phyloP scores from a whole-genome alignment of 1,140 invertebrate genomes.

The Scaptomyza graminum region DNA sequence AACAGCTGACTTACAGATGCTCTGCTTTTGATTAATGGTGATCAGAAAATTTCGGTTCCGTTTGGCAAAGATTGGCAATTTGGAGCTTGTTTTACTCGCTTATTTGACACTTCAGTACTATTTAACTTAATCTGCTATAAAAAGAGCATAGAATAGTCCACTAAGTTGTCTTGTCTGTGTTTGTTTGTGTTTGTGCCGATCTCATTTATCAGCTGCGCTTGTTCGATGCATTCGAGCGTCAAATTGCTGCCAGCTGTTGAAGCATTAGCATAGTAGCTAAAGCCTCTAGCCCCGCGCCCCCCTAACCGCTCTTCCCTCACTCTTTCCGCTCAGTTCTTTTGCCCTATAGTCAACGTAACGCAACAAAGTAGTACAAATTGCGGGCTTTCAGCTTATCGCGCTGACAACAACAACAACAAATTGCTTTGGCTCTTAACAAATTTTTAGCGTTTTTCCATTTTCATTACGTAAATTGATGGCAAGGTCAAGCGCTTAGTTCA shows the following conservation, averaged over 20 bases:
- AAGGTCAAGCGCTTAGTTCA: constrained; percentile 75
- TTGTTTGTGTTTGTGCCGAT: background rate
- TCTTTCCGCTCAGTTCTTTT: background rate
- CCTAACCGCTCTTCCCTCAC: background rate
- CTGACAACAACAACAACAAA: constrained; percentile 14
- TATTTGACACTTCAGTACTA: no score
- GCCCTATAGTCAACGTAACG: constrained; percentile 29
- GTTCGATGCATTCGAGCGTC: constrained; percentile 58
- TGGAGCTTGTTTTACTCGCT: no score
- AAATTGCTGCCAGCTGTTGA: constrained; percentile 62
- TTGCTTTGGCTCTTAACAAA: constrained; percentile 46
- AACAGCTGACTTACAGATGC: background rate
- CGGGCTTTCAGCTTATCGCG: constrained; percentile 70
- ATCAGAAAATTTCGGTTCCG: no score
- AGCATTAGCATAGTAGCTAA: background rate
- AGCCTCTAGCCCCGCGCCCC: background rate
- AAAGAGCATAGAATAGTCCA: background rate
- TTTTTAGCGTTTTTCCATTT: constrained; percentile 52
- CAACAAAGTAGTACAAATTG: constrained; percentile 67
- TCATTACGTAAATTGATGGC: constrained; percentile 75
- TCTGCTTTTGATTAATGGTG: no score
- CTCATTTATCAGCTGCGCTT: constrained; percentile 36
- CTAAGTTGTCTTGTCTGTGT: constrained; percentile 2
- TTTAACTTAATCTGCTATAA: no score
- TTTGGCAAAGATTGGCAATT: no score